phyloP scores from a whole-genome alignment of 2,113 vertebrate genomes.

The Brachyistius frenatus region DNA sequence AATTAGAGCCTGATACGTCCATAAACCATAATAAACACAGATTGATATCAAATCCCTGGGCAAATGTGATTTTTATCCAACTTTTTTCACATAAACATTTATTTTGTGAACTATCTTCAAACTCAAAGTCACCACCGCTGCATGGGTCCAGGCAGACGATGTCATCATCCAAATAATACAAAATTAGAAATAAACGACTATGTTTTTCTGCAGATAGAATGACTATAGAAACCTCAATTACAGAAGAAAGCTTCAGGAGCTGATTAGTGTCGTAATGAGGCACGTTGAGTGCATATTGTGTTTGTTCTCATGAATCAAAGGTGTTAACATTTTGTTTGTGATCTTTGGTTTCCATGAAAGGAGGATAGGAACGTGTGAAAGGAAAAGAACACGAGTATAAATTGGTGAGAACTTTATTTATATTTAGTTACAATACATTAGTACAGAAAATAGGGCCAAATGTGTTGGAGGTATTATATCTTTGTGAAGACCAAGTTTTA shows the following conservation, averaged over 20 bases:
- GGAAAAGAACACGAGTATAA: neutral
- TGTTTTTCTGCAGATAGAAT: too few relatives aligned
- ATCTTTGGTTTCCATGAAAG: neutral
- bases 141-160: too few relatives aligned
- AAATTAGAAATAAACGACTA: too few relatives aligned
- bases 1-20: neutral
- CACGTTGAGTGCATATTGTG: neutral
- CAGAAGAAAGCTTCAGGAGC: neutral
- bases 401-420: neutral
- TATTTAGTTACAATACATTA: neutral
- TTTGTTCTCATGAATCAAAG: conserved; percentile 11
- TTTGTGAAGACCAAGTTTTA: too few relatives aligned
- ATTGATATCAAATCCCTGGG: neutral
- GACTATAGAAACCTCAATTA: neutral
- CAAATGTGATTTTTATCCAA: neutral
- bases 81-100: too few relatives aligned
- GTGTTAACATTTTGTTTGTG: too few relatives aligned
- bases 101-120: too few relatives aligned
- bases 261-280: neutral
- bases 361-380: neutral
- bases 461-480: too few relatives aligned
- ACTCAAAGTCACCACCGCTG: too few relatives aligned
- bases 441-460: too few relatives aligned
- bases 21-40: neutral
- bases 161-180: too few relatives aligned